Base-by-base conservation (phyloP, 2,888 invertebrate species). In the Diaperis boleti region DNA sequence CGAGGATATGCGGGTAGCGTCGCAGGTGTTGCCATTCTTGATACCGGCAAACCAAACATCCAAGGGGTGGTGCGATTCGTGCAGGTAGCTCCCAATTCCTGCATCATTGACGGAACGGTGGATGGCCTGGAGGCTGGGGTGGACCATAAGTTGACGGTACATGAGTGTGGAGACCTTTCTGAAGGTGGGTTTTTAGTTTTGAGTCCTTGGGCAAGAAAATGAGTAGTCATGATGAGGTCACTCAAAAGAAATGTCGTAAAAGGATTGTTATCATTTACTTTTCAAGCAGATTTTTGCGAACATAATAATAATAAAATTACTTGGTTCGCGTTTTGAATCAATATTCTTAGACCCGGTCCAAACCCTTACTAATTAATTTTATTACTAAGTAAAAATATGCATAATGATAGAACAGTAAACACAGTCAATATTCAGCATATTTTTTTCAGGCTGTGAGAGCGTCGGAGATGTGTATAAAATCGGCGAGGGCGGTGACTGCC, bases 91-190 rank as follows among this genome's bases (percentile, higher is more conserved):
- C 82, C 85, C 10, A 79, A 85, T 35, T 82, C 81, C 0, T 88
- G 92, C 49, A 84, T 95, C 0, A 85, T 94, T 1, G 96, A 96
- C 76, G 95, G 95, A 0, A 91, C 92, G 1, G 82, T 96, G 1
- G 95, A 95, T 81, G 93, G 94, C 0, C 82, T 96, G 39, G 70
- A 82, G 0, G 86, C 86, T 22, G 92, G 91, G 67, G 82, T 78
- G 55, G 80, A 64, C 13, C 85, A 89, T 76, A 83, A 83, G 2
- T 76, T 89, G 35, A 85, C 84, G 67, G 82, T 92, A 33, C 89
- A 92, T 73, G 90, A 92, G 79, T 87, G 86, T 76, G 92, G 92
- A 0, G 92, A 92, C 80, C 81, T 92, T 45, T 90, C 91, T 1
- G 71, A 83, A 71, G 89, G 88, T 65, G 67, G n/a, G 31, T 45